Conservation (phyloP, 2,113 vertebrate species). For the Centropus bengalensis region DNA sequence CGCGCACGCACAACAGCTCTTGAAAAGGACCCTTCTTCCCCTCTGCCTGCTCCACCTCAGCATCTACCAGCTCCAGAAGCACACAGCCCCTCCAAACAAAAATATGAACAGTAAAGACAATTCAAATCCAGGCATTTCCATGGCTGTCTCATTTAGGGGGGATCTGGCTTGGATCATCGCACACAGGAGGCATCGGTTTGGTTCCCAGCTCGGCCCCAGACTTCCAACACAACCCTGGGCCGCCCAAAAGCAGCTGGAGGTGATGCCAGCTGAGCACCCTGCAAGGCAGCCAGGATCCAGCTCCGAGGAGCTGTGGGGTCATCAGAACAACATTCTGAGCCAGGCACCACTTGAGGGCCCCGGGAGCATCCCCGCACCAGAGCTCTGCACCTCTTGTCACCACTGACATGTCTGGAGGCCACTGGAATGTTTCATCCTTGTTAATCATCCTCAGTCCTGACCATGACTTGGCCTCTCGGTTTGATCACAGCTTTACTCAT, state of each 20-base stretch:
- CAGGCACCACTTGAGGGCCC: fast-evolving
- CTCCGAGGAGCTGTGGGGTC: not conserved
- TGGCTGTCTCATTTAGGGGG: not conserved
- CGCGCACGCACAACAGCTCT: not conserved
- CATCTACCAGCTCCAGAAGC: not conserved
- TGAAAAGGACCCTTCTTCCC: not conserved
- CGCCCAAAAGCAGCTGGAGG: not conserved
- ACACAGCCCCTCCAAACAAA: no score
- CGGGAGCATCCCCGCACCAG: fast-evolving
- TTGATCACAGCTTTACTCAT: not conserved
- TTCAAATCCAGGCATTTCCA: not conserved
- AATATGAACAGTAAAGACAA: not conserved
- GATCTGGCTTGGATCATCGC: not conserved
- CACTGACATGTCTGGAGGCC: not conserved
- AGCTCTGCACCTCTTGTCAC: not conserved
- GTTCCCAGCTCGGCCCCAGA: not conserved
- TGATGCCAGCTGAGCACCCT: not conserved
- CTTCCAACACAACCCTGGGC: not conserved
- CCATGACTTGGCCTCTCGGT: not conserved
- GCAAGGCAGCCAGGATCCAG: not conserved
- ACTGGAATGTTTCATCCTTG: not conserved
- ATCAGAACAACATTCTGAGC: not conserved
- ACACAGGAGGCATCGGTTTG: not conserved
- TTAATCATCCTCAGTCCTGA: not conserved
- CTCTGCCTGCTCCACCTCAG: not conserved